A percentile compares a stretch with the other conserved stretches of the same genome.
Evolutionary conservation across 2,113 vertebrate genomes (phyloP).

Genomic region (Echinops telfairi): DNA sequence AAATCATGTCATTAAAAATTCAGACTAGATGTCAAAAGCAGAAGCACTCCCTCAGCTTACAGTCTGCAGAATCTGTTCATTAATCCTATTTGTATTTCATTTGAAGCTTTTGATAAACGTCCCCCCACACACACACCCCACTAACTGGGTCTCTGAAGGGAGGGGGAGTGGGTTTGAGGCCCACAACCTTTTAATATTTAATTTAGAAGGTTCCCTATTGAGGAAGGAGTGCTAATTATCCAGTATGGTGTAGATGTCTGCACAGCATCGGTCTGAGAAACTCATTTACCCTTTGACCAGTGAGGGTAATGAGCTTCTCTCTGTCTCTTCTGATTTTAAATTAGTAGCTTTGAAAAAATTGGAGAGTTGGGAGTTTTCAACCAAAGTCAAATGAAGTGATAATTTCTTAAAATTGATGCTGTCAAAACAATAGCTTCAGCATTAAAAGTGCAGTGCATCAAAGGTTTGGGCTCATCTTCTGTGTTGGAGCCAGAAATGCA

Average conservation of each 20-base stretch:
- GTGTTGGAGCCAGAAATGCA: neutral
- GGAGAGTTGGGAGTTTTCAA: slow-evolving; percentile 4
- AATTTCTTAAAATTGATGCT: slow-evolving; percentile 19
- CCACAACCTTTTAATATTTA: slow-evolving; percentile 24
- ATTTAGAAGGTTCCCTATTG: slow-evolving; percentile 56
- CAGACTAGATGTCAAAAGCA: neutral
- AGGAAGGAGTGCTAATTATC: slow-evolving; percentile 70
- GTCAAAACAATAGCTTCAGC: slow-evolving; percentile 29
- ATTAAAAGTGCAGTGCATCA: neutral
- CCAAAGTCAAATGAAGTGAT: slow-evolving; percentile 59
- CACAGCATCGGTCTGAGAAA: slow-evolving; percentile 54
- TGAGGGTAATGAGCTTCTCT: slow-evolving; percentile 48
- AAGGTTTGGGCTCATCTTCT: neutral
- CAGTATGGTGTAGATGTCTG: slow-evolving; percentile 1
- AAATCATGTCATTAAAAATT: slow-evolving; percentile 39
- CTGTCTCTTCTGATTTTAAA: slow-evolving; percentile 28
- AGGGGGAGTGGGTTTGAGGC: neutral
- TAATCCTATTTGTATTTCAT: neutral
- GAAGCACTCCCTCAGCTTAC: neutral
- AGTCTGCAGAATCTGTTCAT: neutral
- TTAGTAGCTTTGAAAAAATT: slow-evolving; percentile 56
- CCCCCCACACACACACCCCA: neutral
- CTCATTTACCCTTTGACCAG: slow-evolving; percentile 51
- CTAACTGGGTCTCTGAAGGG: neutral
- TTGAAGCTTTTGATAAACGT: neutral